Evolutionary conservation across 2,797 vertebrate species (phyloP), one percentile per base, ranked within the genome.

Genomic region (Aeoliscus strigatus): DNA sequence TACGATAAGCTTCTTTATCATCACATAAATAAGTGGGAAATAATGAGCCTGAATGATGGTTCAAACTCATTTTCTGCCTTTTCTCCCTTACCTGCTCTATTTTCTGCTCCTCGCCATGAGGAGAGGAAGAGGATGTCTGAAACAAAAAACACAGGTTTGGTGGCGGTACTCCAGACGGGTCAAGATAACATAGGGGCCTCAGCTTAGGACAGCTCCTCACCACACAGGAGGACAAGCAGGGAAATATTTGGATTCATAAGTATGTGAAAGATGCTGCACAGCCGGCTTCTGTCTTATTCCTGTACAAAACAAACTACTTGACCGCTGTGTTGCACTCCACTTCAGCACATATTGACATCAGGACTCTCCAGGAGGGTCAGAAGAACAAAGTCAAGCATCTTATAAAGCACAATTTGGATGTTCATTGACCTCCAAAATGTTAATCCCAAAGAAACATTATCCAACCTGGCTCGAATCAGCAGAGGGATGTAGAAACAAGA

Each of bases 101-200:
- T 29, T n/a, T 12, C 15, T 24, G 28, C 21, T 6, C 24, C 31
- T 14, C 12, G 13, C 32, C 24, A 16, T 52, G 31, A 40, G 39
- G 35, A 54, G 14, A 46, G 40, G 25, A 23, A 25, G 23, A 35
- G 53, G 47, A 50, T 27, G 33, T 30, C 44, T n/a, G 6, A 2
- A 17, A 25, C 15, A 18, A 35, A 17, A 75, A 83, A 76, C 66
- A 74, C 59, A 74, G 67, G 65, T 50, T 75, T 54, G 32, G 42
- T 27, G 71, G 73, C 69, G 54, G 66, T 83, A 78, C 80, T 80
- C 71, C 54, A 27, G 54, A 69, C 72, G 63, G 69, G 82, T 83
- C 80, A 80, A 73, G 42, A 73, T 70, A 84, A 81, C 75, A 82
- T 1, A 9, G 27, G 15, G 51, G 29, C 51, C 54, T 33, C 14